A percentile compares a stretch with the other conserved stretches of the same genome.
Evolutionary conservation across 2,797 vertebrate genomes (phyloP).

Genomic region (Ciconia nigra): DNA sequence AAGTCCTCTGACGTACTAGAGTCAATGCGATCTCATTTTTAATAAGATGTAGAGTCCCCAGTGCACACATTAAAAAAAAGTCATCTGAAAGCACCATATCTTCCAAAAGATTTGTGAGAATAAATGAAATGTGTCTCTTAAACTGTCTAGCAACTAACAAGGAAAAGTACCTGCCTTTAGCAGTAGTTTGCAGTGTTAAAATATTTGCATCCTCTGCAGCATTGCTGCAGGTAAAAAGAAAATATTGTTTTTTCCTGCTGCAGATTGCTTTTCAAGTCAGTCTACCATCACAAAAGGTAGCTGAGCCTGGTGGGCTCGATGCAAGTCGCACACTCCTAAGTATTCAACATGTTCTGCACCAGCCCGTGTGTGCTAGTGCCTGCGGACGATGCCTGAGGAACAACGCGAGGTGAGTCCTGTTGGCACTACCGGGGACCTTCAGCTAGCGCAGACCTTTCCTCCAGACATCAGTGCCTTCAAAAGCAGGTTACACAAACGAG

Average conservation of each 20-base stretch:
- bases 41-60: not conserved
- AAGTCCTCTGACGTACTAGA: not conserved
- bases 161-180: not conserved
- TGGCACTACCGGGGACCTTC: not conserved
- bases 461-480: not conserved
- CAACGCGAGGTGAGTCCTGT: not conserved
- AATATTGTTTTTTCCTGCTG: not conserved
- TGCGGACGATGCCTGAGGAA: not conserved
- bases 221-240: not conserved
- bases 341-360: not conserved
- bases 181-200: not conserved
- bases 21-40: not conserved
- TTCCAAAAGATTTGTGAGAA: not conserved
- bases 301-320: not conserved
- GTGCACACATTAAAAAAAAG: not conserved
- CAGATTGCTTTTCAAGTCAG: not conserved
- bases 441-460: not conserved
- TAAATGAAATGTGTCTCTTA: not conserved
- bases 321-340: fast-evolving
- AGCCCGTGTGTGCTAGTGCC: not conserved
- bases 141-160: not conserved
- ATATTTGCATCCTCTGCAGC: not conserved
- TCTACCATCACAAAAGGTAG: not conserved
- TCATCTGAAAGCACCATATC: not conserved
- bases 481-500: not conserved